Base-by-base conservation (phyloP, 2,113 vertebrate species). In the Paradoxurus hermaphroditus region DNA sequence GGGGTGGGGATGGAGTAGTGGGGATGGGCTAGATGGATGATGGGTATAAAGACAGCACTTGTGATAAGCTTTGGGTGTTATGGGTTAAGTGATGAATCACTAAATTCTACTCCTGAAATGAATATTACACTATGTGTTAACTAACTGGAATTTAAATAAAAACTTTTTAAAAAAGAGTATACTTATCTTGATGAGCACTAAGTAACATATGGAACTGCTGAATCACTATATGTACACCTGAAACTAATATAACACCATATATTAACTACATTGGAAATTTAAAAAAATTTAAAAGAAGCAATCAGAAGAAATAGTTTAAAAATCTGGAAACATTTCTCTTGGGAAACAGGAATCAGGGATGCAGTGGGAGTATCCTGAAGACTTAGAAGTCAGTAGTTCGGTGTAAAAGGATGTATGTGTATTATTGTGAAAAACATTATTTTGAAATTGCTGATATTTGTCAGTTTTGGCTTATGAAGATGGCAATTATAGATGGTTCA, bases 371-470 rank as follows among this genome's bases (percentile, higher is more conserved):
- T 65, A 27, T 81, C 16, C 41, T 0, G 4, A 92, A 62, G 72
- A 34, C 21, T 27, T 9, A 78, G 19, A 83, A 70, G 21, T 36
- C 3, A 36, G 11, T 92, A 90, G 67, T 83, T 89, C 14, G 86
- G 34, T 39, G 94, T 81, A 75, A 92, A 88, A 84, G 29, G 27
- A 72, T 51, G 1, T 70, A 23, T 91, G 23, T 93, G 14, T 31
- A 39, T 65, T 81, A 68, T n/a, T 96, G 78, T 78, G 44, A 65
- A 90, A 73, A 92, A 8, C 34, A 65, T 56, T 81, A 75, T 49
- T 83, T 96, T 62, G 34, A 84, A 94, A 83, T 92, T 87, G 36
- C 13, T 87, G 83, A 46, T 90, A 29, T 86, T 62, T 83, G 62
- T 36, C 31, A 86, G 11, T 97, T 70, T 93, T 67, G 72, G 25